Evolutionary conservation across 1,140 invertebrate species (phyloP).

Genomic region (Zaprionus davidi): DNA sequence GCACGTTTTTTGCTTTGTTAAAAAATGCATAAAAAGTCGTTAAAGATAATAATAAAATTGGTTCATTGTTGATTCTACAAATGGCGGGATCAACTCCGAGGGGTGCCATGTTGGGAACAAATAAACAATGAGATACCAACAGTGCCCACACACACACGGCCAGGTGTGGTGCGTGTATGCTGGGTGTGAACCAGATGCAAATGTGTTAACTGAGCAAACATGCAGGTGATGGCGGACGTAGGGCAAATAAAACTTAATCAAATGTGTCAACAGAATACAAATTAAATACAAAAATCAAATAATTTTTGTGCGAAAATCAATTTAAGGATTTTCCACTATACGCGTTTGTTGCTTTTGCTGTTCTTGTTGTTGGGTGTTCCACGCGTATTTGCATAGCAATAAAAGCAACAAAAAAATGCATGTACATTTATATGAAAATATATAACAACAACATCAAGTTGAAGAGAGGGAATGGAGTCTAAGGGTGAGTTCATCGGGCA

Average conservation of each 20-base stretch:
- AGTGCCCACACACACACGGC: neutral
- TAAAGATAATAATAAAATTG: slow-evolving; percentile 22
- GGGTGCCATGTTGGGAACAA: slow-evolving; percentile 2
- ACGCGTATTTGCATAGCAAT: slow-evolving; percentile 70
- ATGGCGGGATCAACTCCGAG: slow-evolving; percentile 24
- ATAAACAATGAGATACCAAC: slow-evolving; percentile 9
- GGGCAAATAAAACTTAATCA: slow-evolving; percentile 80
- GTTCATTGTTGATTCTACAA: slow-evolving; percentile 37
- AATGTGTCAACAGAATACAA: slow-evolving; percentile 77
- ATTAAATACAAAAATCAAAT: slow-evolving; percentile 73
- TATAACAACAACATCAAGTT: slow-evolving; percentile 26
- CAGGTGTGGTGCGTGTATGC: neutral
- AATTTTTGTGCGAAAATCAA: slow-evolving; percentile 80
- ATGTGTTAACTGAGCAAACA: slow-evolving; percentile 80
- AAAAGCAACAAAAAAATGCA: slow-evolving; percentile 49
- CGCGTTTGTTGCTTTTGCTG: slow-evolving; percentile 8
- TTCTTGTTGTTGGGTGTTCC: slow-evolving; percentile 2
- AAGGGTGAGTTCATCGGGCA: slow-evolving; percentile 22
- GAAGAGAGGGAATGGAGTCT: slow-evolving; percentile 14
- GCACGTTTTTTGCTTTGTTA: slow-evolving; percentile 1
- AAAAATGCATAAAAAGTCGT: slow-evolving; percentile 8
- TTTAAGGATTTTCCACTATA: slow-evolving; percentile 68
- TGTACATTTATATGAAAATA: slow-evolving; percentile 27
- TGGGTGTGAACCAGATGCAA: slow-evolving; percentile 53
- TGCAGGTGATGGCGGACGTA: slow-evolving; percentile 65